Evolutionary conservation across 2,888 invertebrate species (phyloP).

Genomic region (Minunthozetes semirufus): DNA sequence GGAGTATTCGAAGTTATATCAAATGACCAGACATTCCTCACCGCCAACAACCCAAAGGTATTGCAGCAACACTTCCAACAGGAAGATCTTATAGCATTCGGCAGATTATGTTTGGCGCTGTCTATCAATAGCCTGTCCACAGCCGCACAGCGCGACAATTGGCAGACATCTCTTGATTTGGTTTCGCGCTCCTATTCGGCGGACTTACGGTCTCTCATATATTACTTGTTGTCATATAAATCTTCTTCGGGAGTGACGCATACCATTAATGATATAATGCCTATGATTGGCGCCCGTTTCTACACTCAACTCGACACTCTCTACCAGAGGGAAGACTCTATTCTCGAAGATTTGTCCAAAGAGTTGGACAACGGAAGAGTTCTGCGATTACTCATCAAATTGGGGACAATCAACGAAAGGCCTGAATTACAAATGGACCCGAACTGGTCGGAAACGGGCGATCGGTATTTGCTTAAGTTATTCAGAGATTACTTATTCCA

Average conservation of each 20-base stretch:
- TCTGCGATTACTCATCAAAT: conserved; percentile 79
- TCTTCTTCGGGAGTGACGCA: conserved; percentile 48
- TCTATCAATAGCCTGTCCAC: conserved; percentile 79
- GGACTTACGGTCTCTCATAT: conserved; percentile 86
- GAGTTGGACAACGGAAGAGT: conserved; percentile 93
- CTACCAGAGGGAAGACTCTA: conserved; percentile 74
- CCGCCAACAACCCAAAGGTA: conserved; percentile 46
- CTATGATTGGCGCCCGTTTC: conserved; percentile 95
- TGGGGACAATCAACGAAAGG: conserved; percentile 89
- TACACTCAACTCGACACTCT: conserved; percentile 89
- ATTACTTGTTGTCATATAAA: conserved; percentile 55
- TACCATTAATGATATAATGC: conserved; percentile 93
- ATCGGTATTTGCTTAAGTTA: conserved; percentile 94
- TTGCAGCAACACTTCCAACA: conserved; percentile 55
- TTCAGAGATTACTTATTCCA: conserved; percentile 97
- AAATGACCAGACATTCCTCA: conserved; percentile 52
- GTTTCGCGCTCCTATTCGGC: conserved; percentile 82
- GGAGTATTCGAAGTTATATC: conserved; percentile 73
- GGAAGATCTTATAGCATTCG: conserved; percentile 85
- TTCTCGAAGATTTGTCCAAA: conserved; percentile 81
- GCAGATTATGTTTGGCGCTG: conserved; percentile 79
- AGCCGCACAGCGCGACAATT: conserved; percentile 77
- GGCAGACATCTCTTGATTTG: conserved; percentile 78
- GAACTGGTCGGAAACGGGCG: conserved; percentile 95
- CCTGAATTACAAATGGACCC: conserved; percentile 91